Base-by-base conservation (phyloP, 2,113 vertebrate species). In the Urocitellus parryii region DNA sequence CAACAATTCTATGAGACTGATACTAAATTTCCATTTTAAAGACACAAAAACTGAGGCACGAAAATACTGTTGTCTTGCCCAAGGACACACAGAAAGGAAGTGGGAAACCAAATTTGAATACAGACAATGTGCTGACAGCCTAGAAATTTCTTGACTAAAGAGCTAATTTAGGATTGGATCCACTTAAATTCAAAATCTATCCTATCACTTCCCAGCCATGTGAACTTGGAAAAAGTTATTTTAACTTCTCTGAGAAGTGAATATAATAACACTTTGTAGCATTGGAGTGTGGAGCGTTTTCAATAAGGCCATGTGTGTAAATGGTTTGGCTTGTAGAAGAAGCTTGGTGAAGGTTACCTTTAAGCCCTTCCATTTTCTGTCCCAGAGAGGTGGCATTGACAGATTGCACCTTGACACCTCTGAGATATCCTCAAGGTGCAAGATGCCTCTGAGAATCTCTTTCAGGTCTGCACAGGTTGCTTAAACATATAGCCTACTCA, bases 41-140 rank as follows among this genome's bases (percentile, higher is more conserved):
- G 5, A 93, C 67, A 39, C 17, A 83, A 74, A 89, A 92, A 37
- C 37, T 22, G 12, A 87, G 53, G 27, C 10, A 81, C 17, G 32
- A 34, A 84, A 74, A 65, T 42, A 4, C 80, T 29, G 39, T 73
- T 88, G 39, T 88, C 12, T 88, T 95, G 18, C 27, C 32, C 20
- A 37, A 85, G 25, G 56, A 86, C n/a, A 45, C 8, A 20, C 2
- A 67, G 73, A 5, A 45, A n/a, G 34, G 42, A 45, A 81, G 4
- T 22, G 81, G 45, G 81, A 79, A 42, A 74, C n/a, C 56, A 17
- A 74, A 37, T 86, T 97, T 80, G 42, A 90, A 84, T 93, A 25
- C 51, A 81, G 77, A 48, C 24, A 22, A 1, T 79, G 6, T 74
- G 32, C 25, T 32, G 48, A 29, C 13, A 58, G 48, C 70, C 90